Evolutionary conservation across 2,113 vertebrate species (phyloP), one percentile per base, ranked within the genome.

Genomic region (Saguinus midas): DNA sequence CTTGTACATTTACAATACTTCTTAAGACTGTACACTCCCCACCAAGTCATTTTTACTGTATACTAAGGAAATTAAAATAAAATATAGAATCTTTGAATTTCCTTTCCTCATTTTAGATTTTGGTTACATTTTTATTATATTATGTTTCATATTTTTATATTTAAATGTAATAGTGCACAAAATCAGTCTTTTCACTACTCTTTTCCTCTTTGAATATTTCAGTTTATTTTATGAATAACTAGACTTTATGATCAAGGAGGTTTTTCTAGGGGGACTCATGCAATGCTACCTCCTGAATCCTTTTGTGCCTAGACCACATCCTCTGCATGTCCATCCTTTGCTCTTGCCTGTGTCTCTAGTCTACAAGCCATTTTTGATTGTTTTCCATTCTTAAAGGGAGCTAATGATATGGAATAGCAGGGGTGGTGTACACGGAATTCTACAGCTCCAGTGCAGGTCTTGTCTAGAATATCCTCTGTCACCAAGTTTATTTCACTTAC

Each of bases 41-140:
- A 20, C 14, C 50, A 88, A 45, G 32, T 73, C 75, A 52, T 12
- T 73, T 93, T 57, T 86, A 45, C 13, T 72, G 2, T 68, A 10
- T 68, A 32, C n/a, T 96, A 87, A 25, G 61, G 83, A 90, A 96
- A 79, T 37, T 68, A 92, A 96, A 87, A 72, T 52, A 37, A 87
- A 68, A 11, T 32, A 11, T 43, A 23, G 16, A 9, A 23, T n/a
- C 12, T 37, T 58, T 45, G 1, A 20, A 18, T 87, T 80, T 21
- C 21, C 29, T 37, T 79, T 70, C 16, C 32, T 91, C 13, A 29
- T 81, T 90, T 87, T 40, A 64, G 43, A 66, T 58, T 91, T 83
- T 55, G 58, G 11, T 66, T 91, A 17, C 13, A 21, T 57, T 94
- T 95, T 37, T 81, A 50, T 70, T 78, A 79, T 35, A 37, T 58